Base-by-base conservation (phyloP, 2,113 vertebrate genomes). In the Gasterosteus aculeatus region DNA sequence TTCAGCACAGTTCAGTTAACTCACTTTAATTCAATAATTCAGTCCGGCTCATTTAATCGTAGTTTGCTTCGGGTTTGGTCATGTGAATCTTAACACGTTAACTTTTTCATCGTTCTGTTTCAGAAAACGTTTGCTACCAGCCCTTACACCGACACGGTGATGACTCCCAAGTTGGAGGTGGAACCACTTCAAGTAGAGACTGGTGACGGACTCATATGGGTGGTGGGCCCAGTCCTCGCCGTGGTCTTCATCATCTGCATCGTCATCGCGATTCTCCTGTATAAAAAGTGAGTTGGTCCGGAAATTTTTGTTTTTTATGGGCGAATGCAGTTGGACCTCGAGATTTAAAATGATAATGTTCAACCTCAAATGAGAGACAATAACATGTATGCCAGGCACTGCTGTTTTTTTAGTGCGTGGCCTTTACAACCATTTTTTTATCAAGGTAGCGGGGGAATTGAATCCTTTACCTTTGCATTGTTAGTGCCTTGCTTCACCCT, bases 191-290 rank as follows among this genome's bases (percentile, higher is more conserved):
- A 96, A 18, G 85, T 96, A 0, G 97, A 99, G 0, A 78, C 86
- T 1, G 96, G 97, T 0, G 98, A 99, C 44, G 98, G 98, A 14
- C 95, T 99, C n/a, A 98, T 99, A 91, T 99, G 98, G 98, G 98
- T 99, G 90, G 96, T 99, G 0, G 98, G 98, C 44, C 98, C 98
- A 0, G 98, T 99, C 42, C 91, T 99, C 66, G 98, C 98, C 0
- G 98, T 99, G 74, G 96, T 99, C 73, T 99, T 99, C 92, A 99
- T 99, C 85, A 98, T 99, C 91, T 99, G 97, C 92, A 99, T 99
- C 3, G 98, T 99, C 69, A 99, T 99, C 1, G 98, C 97, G 75
- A 99, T 99, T 79, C 95, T 99, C 7, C 95, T 99, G 8, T 99
- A 98, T 89, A 99, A 99, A 92, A 99, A 99, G 98, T 99, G 93